Evolutionary conservation across 2,797 vertebrate genomes (phyloP), one percentile per base, ranked within the genome.

Genomic region (Rhincodon typus): DNA sequence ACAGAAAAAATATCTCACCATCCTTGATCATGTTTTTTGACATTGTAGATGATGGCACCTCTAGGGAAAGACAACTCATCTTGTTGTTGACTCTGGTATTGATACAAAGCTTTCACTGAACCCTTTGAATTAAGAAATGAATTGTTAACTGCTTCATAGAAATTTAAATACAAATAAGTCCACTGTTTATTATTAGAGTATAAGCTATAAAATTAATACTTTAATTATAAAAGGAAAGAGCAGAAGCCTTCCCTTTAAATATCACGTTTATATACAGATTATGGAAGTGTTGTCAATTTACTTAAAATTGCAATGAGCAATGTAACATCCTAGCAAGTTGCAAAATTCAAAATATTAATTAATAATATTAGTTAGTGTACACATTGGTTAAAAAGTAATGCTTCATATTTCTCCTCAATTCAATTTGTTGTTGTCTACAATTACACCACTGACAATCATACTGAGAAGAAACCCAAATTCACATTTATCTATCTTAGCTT

Each of bases 31-130:
- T 98, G 98, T 96, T 98, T 98, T 79, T 97, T 97, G 66, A 99
- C 98, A 8, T 99, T 99, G 97, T 99, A 98, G 97, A 99, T 99
- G 97, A 99, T 96, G 96, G 98, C 98, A 4, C 98, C 99, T n/a
- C 98, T 98, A 96, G 96, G 97, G 97, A 99, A 99, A 96, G 96
- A 98, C 96, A 99, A 97, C 97, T 99, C 99, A 90, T 99, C 99
- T 0, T 97, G 72, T 94, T 97, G 97, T 96, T 96, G 97, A 84
- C 99, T 98, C 96, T 97, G 98, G 97, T 99, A 99, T 97, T 98
- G 97, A 93, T 99, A 99, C 82, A 99, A 95, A 38, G 99, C 98
- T 96, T 97, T 98, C 90, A 99, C 99, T 0, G 98, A 99, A 96
- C 98, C 98, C 96, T 98, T 97, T 62, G 98, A 98, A 98, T 99